phyloP scores from a whole-genome alignment of 53 echinoderm and acorn worm species.

The Pentamera pediparva region DNA sequence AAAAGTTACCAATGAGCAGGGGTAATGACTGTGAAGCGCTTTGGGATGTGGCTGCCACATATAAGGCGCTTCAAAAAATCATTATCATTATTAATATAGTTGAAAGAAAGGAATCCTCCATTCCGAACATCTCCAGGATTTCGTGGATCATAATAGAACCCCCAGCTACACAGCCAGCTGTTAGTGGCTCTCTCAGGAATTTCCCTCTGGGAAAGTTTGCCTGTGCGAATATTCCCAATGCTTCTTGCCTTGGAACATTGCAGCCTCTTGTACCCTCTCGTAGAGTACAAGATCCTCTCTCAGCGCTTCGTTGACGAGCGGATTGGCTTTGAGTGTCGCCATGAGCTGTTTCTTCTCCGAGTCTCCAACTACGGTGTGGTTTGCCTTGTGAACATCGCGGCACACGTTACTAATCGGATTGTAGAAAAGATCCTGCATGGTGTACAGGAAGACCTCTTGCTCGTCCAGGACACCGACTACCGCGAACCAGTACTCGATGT shows the following conservation, averaged over 20 bases:
- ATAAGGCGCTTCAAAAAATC: too few relatives aligned
- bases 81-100: too few relatives aligned
- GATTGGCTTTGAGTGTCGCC: background rate
- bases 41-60: too few relatives aligned
- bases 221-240: background rate
- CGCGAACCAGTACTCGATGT: constrained; percentile 72
- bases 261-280: constrained; percentile 9
- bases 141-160: too few relatives aligned
- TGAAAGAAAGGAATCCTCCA: too few relatives aligned
- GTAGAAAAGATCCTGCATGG: constrained; percentile 7
- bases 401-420: background rate
- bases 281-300: constrained; percentile 12
- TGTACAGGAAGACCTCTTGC: background rate
- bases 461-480: constrained; percentile 55
- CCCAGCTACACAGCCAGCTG: background rate
- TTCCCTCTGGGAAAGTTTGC: background rate
- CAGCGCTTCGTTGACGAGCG: constrained; percentile 10
- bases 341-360: background rate
- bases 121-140: too few relatives aligned
- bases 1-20: too few relatives aligned
- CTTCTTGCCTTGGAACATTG: background rate
- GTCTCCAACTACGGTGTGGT: background rate
- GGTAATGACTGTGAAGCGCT: too few relatives aligned
- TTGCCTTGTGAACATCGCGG: background rate
- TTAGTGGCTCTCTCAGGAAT: background rate